phyloP scores from a whole-genome alignment of 2,888 invertebrate species.

The Ophioninae sp. region DNA sequence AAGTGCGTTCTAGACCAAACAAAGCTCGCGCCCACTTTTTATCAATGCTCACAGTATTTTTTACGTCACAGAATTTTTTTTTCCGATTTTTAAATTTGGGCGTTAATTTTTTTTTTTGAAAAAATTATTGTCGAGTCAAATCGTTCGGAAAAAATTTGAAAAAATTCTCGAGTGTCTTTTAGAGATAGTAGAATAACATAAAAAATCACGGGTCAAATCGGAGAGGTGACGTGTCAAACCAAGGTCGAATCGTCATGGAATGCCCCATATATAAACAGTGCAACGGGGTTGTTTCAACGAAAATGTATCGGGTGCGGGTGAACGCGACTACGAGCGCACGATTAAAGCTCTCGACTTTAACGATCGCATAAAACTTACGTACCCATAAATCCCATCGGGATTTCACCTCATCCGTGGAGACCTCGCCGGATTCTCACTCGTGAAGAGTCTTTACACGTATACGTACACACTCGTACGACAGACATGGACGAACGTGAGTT shows the following conservation, averaged over 20 bases:
- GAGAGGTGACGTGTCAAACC: no score
- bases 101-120: no score
- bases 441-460: background rate
- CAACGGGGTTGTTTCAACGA: constrained; percentile 47
- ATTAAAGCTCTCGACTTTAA: constrained; percentile 61
- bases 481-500: constrained; percentile 27
- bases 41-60: no score
- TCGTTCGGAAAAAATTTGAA: no score
- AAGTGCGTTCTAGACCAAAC: no score
- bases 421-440: constrained; percentile 38
- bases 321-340: constrained; percentile 47
- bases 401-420: constrained; percentile 59
- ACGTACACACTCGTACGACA: background rate
- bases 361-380: constrained; percentile 60
- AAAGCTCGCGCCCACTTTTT: no score
- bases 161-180: no score
- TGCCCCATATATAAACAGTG: background rate
- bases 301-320: constrained; percentile 56
- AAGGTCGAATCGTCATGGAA: no score
- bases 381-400: constrained; percentile 59
- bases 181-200: no score
- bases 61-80: no score
- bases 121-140: background rate
- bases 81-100: no score
- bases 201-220: no score